Evolutionary conservation across 1,140 invertebrate genomes (phyloP).

Genomic region (Hypothenemus hampei): DNA sequence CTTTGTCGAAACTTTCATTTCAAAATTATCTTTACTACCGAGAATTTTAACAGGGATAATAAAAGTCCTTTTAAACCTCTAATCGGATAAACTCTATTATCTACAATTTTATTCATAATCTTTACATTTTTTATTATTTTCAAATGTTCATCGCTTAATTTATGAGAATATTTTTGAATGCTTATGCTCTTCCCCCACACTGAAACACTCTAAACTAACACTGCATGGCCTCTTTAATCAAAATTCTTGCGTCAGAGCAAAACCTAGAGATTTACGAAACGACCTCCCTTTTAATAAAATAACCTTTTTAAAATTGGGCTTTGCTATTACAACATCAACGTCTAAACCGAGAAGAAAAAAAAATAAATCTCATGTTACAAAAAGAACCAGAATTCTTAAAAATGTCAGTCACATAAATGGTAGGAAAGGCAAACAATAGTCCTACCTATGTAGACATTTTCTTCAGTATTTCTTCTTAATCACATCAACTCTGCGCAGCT

Average conservation of each 20-base stretch:
- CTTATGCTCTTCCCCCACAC: too few species aligned
- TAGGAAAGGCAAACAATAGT: too few species aligned
- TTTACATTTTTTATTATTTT: not conserved
- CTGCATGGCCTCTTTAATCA: not conserved
- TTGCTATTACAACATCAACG: not conserved
- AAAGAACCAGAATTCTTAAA: too few species aligned
- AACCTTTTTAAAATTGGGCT: not conserved
- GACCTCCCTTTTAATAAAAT: not conserved
- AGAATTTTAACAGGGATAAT: conserved; percentile 9
- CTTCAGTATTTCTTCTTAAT: too few species aligned
- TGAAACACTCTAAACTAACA: not conserved
- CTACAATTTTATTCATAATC: not conserved
- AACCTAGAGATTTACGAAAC: not conserved
- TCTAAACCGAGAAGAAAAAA: not conserved
- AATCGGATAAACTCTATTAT: not conserved
- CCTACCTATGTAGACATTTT: too few species aligned
- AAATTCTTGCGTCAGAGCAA: not conserved
- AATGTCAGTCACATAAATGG: too few species aligned
- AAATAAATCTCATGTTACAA: not conserved
- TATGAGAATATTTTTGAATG: too few species aligned
- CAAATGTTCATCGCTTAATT: too few species aligned
- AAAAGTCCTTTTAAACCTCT: conserved; percentile 3
- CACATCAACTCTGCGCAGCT: too few species aligned
- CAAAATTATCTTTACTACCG: conserved; percentile 8
- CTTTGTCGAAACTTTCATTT: conserved; percentile 12